A percentile compares a stretch with the other conserved stretches of the same genome.
These are phyloP conservation scores for Bergia puertoricense DNA, from an alignment of 92 coral and sea anemone species.

Conservation along the genomic window DNA sequence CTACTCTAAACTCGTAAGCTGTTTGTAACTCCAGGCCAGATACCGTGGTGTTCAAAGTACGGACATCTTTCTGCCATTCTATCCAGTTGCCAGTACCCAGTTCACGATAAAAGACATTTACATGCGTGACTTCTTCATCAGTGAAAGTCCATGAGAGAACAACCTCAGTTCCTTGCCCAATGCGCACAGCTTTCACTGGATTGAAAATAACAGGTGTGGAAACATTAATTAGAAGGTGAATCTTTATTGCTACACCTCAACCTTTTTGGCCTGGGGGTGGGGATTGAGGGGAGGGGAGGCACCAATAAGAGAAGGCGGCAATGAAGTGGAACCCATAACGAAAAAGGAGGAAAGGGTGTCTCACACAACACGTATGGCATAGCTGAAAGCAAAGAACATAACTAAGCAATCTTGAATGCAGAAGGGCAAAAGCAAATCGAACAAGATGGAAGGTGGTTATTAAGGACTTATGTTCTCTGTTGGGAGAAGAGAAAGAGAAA, in stretches of 20 bases:
- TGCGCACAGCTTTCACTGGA: conserved; percentile 10
- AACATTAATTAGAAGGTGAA: not conserved
- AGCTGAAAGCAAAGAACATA: too few species aligned
- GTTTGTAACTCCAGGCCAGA: not conserved
- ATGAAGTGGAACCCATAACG: too few species aligned
- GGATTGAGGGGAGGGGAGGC: not conserved
- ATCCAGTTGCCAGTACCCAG: conserved; percentile 9
- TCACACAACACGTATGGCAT: too few species aligned
- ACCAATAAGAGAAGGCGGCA: too few species aligned
- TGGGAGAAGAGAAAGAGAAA: too few species aligned
- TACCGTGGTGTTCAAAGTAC: conserved; percentile 10
- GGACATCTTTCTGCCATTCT: conserved; percentile 3
- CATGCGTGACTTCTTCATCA: conserved; percentile 19
- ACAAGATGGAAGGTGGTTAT: too few species aligned
- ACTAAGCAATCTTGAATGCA: too few species aligned
- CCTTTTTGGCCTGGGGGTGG: not conserved
- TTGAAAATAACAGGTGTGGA: not conserved
- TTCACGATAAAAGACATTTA: conserved; percentile 17
- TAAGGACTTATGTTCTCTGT: too few species aligned
- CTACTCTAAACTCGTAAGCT: conserved; percentile 35
- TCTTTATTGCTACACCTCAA: not conserved
- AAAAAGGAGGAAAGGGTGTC: too few species aligned
- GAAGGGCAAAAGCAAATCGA: too few species aligned
- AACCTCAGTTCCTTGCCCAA: conserved; percentile 15
- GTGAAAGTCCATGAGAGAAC: conserved; percentile 18